These are phyloP conservation scores for Drosophila kurseongensis DNA, from an alignment of 1,140 invertebrate species.

Conservation along the genomic window DNA sequence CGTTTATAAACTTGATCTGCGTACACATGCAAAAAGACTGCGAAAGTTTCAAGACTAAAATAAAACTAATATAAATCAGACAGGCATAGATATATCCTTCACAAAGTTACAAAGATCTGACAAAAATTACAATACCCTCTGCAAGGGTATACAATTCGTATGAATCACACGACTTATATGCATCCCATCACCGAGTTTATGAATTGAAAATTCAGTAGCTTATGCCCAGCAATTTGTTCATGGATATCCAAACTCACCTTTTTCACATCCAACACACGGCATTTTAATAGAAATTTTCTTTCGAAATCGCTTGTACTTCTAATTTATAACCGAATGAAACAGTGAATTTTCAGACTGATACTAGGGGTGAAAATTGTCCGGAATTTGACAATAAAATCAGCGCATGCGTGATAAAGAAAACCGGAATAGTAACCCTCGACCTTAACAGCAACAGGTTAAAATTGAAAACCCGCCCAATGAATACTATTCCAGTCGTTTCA, in stretches of 20 bases:
- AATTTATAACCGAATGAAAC: constrained; percentile 10
- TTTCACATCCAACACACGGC: constrained; percentile 76
- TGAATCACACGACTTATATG: no score
- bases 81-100: no score
- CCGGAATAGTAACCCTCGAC: constrained; percentile 17
- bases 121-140: no score
- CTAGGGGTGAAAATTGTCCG: constrained; percentile 3
- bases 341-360: constrained; percentile 4
- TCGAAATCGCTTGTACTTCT: neutral
- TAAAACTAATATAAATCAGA: no score
- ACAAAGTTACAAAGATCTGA: no score
- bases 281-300: constrained; percentile 39
- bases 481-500: constrained; percentile 6
- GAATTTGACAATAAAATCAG: constrained; percentile 15
- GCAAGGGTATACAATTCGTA: no score
- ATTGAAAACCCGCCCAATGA: neutral
- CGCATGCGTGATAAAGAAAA: constrained; percentile 39
- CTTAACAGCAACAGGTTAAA: constrained; percentile 10
- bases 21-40: no score
- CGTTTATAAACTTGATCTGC: no score
- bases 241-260: constrained; percentile 39
- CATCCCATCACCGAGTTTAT: no score
- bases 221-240: no score
- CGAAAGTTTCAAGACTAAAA: no score
- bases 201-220: no score